Percentiles rank a stretch among this genome's conserved stretches.
Evolutionary conservation across 2,113 vertebrate species (phyloP).

Genomic region (Pachycephala philippinensis): DNA sequence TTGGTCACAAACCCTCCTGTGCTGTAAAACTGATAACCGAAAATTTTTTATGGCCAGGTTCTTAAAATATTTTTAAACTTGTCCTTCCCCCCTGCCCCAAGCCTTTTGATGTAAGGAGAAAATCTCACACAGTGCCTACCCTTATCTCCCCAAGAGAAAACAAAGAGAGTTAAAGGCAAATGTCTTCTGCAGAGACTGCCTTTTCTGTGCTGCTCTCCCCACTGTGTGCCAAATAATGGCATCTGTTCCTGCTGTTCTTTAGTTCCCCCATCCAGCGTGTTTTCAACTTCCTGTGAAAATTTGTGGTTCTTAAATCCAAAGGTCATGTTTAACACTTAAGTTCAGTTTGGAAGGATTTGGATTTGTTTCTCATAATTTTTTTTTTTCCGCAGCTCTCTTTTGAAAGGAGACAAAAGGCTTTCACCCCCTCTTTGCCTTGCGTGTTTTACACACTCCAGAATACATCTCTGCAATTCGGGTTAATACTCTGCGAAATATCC

Average conservation of each 20-base stretch:
- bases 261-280: conserved; percentile 56
- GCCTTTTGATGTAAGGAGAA: conserved; percentile 37
- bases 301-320: conserved; percentile 23
- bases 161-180: conserved; percentile 59
- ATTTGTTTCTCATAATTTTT: background rate
- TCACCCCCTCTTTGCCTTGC: background rate
- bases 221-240: conserved; percentile 69
- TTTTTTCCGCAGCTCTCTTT: background rate
- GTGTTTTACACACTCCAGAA: background rate
- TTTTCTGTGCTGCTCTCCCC: conserved; percentile 49
- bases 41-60: conserved; percentile 7
- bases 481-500: conserved; percentile 12
- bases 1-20: background rate
- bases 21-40: conserved; percentile 8
- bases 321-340: conserved; percentile 29
- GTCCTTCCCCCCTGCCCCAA: background rate
- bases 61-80: conserved; percentile 35
- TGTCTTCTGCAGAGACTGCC: conserved; percentile 51
- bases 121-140: conserved; percentile 10
- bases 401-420: background rate
- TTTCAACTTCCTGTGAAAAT: conserved; percentile 46
- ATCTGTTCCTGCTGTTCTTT: conserved; percentile 74
- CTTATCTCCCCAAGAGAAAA: conserved; percentile 61
- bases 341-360: background rate
- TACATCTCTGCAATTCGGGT: background rate